Conservation (phyloP, 2,888 invertebrate genomes). For the Sinotaia quadrata region DNA sequence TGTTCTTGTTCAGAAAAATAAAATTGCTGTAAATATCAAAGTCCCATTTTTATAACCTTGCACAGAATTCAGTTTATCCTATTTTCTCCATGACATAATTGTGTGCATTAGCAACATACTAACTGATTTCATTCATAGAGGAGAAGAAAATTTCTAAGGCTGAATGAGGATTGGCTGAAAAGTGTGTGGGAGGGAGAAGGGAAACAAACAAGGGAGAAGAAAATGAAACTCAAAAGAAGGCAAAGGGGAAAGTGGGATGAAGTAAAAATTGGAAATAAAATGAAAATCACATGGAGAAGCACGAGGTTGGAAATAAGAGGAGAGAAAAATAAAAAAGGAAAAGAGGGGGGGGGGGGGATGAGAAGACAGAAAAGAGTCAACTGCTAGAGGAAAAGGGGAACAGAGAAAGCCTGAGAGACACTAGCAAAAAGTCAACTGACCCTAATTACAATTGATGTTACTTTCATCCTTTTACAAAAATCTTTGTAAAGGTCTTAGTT, state of each 20-base stretch:
- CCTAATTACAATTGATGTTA: no score
- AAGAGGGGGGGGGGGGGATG: background rate
- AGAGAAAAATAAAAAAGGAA: background rate
- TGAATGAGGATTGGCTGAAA: no score
- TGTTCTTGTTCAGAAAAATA: no score
- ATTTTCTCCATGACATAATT: no score
- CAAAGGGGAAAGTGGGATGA: background rate
- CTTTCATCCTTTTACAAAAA: no score
- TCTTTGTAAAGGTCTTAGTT: no score
- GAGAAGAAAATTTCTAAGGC: no score
- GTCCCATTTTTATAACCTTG: no score
- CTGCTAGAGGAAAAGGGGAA: background rate
- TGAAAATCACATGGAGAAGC: background rate
- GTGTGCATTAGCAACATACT: no score
- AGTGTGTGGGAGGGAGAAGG: background rate
- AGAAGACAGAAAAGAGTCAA: background rate
- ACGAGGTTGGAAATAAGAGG: background rate
- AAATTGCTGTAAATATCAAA: no score
- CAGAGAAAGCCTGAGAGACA: background rate
- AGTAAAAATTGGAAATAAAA: background rate
- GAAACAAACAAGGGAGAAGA: background rate
- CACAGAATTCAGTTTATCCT: no score
- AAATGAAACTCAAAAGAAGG: background rate
- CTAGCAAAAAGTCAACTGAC: background rate
- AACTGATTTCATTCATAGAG: no score